Conservation (phyloP, 2,888 invertebrate species). For the Cactoblastis cactorum region DNA sequence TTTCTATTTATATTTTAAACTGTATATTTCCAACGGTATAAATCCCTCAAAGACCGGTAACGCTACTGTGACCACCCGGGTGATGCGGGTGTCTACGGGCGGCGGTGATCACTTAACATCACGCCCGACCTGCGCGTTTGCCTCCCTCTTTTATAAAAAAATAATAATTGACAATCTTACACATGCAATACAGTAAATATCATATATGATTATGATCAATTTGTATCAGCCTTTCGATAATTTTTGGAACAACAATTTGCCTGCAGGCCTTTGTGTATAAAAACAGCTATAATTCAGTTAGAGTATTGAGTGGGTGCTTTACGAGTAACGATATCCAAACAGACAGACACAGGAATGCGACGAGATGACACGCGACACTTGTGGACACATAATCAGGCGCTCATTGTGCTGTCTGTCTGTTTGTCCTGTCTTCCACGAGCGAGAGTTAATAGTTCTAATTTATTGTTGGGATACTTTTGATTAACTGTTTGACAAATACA, state of each 20-base stretch:
- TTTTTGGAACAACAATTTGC: background rate
- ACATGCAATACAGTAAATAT: too few species aligned
- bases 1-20: background rate
- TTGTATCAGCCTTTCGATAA: too few species aligned
- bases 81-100: too few species aligned
- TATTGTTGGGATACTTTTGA: background rate
- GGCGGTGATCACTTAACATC: too few species aligned
- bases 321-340: slow-evolving; percentile 49
- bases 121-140: too few species aligned
- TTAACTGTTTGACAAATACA: background rate
- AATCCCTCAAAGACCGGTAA: too few species aligned
- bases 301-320: slow-evolving; percentile 25
- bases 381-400: slow-evolving; percentile 61
- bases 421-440: background rate
- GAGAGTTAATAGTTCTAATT: slow-evolving; percentile 9
- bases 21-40: background rate
- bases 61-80: too few species aligned
- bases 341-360: slow-evolving; percentile 37
- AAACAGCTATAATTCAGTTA: slow-evolving; percentile 10
- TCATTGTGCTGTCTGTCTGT: slow-evolving; percentile 23
- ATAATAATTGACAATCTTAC: too few species aligned
- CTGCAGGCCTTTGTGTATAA: background rate
- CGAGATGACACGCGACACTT: slow-evolving; percentile 44
- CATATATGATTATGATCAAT: too few species aligned
- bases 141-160: too few species aligned